phyloP scores from a whole-genome alignment of 1,140 invertebrate species.

The Gonatopus flavifemur region DNA sequence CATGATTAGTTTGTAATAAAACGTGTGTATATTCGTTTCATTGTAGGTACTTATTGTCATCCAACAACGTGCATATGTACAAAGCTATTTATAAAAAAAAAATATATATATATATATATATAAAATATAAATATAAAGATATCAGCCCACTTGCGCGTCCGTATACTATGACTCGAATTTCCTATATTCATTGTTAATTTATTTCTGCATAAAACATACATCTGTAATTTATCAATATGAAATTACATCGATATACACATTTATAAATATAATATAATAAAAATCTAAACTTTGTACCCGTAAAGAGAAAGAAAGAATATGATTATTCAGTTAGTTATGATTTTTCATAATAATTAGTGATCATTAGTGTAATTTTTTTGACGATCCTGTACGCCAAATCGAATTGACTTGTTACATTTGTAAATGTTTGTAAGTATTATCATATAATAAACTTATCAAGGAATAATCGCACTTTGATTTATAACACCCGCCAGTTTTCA shows the following conservation, averaged over 20 bases:
- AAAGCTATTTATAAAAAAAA: conserved; percentile 29
- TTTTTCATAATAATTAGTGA: conserved; percentile 3
- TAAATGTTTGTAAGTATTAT: conserved; percentile 54
- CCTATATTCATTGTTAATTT: conserved; percentile 13
- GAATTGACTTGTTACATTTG: conserved; percentile 54
- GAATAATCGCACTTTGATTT: no score
- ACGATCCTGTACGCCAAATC: conserved; percentile 49
- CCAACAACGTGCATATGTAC: conserved; percentile 24
- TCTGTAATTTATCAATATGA: no score
- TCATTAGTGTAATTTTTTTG: conserved; percentile 37
- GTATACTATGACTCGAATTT: conserved; percentile 6
- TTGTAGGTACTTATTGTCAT: conserved; percentile 19
- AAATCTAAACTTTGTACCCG: background rate
- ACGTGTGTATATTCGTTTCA: conserved; percentile 21
- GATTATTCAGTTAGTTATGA: background rate
- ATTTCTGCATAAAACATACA: conserved; percentile 8
- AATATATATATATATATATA: no score
- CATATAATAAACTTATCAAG: conserved; percentile 48
- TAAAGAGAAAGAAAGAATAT: background rate
- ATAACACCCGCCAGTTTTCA: no score
- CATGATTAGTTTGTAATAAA: no score
- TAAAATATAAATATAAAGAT: no score
- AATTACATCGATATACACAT: no score
- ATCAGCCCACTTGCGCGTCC: conserved; percentile 6
- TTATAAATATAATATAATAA: no score